phyloP scores from a whole-genome alignment of 2,113 vertebrate genomes.

The Heliornis fulica region DNA sequence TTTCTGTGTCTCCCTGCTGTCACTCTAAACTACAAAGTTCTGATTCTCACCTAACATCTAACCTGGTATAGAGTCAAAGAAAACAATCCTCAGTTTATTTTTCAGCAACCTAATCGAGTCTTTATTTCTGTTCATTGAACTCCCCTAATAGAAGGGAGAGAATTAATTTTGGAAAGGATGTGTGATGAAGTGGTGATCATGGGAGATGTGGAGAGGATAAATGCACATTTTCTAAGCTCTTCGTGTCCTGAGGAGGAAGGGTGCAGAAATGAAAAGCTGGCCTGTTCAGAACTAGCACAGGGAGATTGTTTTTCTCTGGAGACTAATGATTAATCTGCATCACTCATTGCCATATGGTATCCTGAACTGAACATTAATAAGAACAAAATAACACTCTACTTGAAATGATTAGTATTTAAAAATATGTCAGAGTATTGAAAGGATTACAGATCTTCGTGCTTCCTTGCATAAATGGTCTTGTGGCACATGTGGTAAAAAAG shows the following conservation, averaged over 20 bases:
- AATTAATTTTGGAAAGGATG: background rate
- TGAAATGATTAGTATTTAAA: slow-evolving; percentile 58
- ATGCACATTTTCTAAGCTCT: background rate
- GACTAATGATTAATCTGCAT: slow-evolving; percentile 49
- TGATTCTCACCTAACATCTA: background rate
- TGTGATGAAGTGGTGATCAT: background rate
- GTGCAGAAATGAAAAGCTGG: background rate
- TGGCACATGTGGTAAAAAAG: background rate
- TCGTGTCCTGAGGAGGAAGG: background rate
- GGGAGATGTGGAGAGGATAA: background rate
- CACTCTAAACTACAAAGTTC: background rate
- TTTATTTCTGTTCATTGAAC: background rate
- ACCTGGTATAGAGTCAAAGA: background rate
- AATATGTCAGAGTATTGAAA: slow-evolving; percentile 43
- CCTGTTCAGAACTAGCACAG: background rate
- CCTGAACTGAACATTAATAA: slow-evolving; percentile 38
- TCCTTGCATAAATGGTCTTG: slow-evolving; percentile 8
- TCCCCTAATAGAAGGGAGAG: background rate
- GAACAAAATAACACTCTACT: slow-evolving; percentile 43
- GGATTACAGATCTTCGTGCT: slow-evolving; percentile 39
- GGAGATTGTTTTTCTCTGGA: background rate
- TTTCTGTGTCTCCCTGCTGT: background rate
- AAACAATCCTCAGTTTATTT: background rate
- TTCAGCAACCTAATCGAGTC: background rate
- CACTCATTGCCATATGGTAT: slow-evolving; percentile 45